Base-by-base conservation (phyloP, 1,140 invertebrate genomes). In the Pararge aegeria region DNA sequence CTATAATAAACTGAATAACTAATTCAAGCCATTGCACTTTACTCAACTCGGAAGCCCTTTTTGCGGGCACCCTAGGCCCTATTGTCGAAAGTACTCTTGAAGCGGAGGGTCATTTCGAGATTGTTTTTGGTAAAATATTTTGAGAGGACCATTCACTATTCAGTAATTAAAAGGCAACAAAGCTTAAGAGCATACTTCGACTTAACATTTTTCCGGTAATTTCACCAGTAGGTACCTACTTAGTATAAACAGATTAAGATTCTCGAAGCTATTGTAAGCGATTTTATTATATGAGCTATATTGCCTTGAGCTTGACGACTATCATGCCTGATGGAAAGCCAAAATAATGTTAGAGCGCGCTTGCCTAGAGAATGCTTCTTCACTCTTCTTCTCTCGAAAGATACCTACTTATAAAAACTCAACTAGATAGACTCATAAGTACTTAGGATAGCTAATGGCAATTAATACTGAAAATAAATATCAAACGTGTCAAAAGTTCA, bases 1-100 rank as follows among this genome's bases (percentile, higher is more conserved):
- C 64, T 71, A 73, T 83, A 85, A 85, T 87, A 78, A 81, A 86
- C 83, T 85, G 81, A 82, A 89, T 89, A 83, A 85, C 84, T 86
- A 89, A 87, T 89, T 87, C 83, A 80, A 86, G 72, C 81, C 78
- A 79, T 75, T 80, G 74, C 78, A 74, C 74, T 81, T 81, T 80
- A 78, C 60, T 73, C 59, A 57, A 37, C 51, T 66, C 75, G 78
- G 78, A 71, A 68, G 81, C 71, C 72, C 80, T 89, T 83, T 79
- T 82, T 76, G 75, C 73, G 69, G 63, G 69, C 24, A 68, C 80
- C 81, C 78, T 68, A 64, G 64, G 55, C 64, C 62, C 71, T 80
- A 66, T 73, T 68, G 61, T 51, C 15, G 24, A 56, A 57, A 49
- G 54, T 68, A 37, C 60, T 50, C 62, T 44, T 19, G 60, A 48